Evolutionary conservation across 2,888 invertebrate genomes (phyloP), one percentile per base, ranked within the genome.

Genomic region (Quadriops clusia): DNA sequence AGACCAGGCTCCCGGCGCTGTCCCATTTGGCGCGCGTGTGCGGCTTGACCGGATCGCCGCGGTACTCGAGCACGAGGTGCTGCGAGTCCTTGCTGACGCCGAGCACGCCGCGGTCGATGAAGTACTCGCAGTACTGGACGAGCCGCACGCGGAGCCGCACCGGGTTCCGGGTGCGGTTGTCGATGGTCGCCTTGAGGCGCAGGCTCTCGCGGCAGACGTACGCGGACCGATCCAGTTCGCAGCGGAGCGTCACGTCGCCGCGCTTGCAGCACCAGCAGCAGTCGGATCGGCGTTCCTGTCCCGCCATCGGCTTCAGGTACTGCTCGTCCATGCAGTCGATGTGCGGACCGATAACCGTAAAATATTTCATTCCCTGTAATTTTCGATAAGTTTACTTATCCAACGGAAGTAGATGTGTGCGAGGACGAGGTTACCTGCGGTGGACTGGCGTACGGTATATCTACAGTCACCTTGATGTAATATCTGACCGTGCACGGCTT

Each of bases 281-380:
- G 4, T 72, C 68, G 21, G 74, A 69, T 45, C 68, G 67, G 37
- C 72, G 64, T 48, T 77, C 74, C 43, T 74, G 70, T 9, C 70
- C 70, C 18, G 74, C 67, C 50, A 73, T 61, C 2, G 77, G 74
- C 60, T 74, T 74, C 77, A 81, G 59, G 53, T 78, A 80, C 48
- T 78, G 74, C 51, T 80, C 79, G 41, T 82, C 81, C 79, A 80
- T 80, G 54, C 80, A 80, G 58, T 82, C 81, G 44, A 79, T 77
- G 49, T 79, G 77, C 8, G 81, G 81, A 3, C 80, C 81, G 42
- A 82, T 76, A 24, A 82, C 65, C 2, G 81, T 80, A 55, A 82
- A 82, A 55, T 82, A 81, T 52, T 81, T 81, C 64, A 80, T 75
- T 7, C 80, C 79, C 24, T n/a, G n/a, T n/a, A n/a, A n/a, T n/a